Evolutionary conservation across 2,888 invertebrate genomes (phyloP), one percentile per base, ranked within the genome.

Genomic region (Trachelus stipa): DNA sequence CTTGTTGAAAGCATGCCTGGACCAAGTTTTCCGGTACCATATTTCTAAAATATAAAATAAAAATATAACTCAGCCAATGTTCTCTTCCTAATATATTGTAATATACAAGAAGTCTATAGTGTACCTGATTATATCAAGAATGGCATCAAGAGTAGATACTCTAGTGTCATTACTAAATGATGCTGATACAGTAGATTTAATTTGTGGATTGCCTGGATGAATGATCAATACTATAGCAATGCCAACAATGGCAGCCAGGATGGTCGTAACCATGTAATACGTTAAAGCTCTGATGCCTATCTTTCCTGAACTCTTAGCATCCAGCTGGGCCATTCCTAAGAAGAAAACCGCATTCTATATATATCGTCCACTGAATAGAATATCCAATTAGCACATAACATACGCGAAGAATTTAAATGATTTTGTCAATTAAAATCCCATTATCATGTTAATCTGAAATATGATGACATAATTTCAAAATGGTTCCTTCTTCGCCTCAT

Each of bases 211-310:
- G n/a, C 95, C 95, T 0, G 95, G 95, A 85, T 95, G 94, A 81
- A 95, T 94, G 35, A 92, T 85, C 68, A 94, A 88, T 3, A 95
- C 95, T 84, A 95, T 92, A 73, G 93, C 90, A 83, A 95, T 95
- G 40, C 95, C 95, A 69, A 94, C 92, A 71, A 94, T 92, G 68
- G 94, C 94, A 33, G 95, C 95, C 73, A 94, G 85, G 75, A 94
- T 90, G 0, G 95, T 95, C 12, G 95, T 95, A n/a, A 91, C 90
- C 85, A 95, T 92, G 88, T 95, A 95, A 89, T 95, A 95, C 69
- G 92, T 84, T 80, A 95, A 89, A 12, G 95, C 95, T 68, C 94
- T 91, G 69, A 93, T 88, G 12, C 95, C 95, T 93, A 95, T 95
- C 84, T 93, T 92, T 34, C 95, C 95, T 40, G 94, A 94, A 74